Percentiles rank a stretch among this genome's conserved stretches.
phyloP scores from a whole-genome alignment of 1,140 invertebrate genomes.

The Brachionus paranguensis region DNA sequence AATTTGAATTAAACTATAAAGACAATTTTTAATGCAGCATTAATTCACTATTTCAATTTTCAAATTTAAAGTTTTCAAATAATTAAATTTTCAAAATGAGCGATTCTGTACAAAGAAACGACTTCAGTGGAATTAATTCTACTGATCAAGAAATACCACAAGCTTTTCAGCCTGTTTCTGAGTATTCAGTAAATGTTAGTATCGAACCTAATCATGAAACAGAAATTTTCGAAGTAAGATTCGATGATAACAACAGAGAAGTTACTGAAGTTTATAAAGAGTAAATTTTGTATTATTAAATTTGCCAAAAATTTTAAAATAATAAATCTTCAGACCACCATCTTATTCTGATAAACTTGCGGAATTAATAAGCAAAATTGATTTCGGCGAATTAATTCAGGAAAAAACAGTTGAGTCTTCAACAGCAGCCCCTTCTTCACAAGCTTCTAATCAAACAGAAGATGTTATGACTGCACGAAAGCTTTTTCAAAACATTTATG shows the following conservation, averaged over 20 bases:
- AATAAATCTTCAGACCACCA: background rate
- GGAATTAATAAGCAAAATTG: constrained; percentile 33
- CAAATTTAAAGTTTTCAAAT: background rate
- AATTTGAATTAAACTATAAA: background rate
- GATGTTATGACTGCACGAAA: constrained; percentile 6
- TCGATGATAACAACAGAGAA: background rate
- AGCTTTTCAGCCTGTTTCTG: background rate
- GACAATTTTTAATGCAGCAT: background rate
- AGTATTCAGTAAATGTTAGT: constrained; percentile 22
- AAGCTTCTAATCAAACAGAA: background rate
- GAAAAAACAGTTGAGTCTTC: background rate
- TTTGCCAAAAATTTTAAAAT: background rate
- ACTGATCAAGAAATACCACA: background rate
- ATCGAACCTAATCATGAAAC: constrained; percentile 36
- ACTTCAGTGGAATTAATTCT: background rate
- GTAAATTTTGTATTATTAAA: background rate
- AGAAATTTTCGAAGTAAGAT: constrained; percentile 28
- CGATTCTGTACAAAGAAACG: background rate
- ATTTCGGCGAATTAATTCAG: constrained; percentile 28
- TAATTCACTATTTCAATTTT: background rate
- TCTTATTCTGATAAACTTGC: constrained; percentile 36
- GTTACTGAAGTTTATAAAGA: constrained; percentile 35
- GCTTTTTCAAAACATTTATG: constrained; percentile 18
- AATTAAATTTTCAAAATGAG: background rate
- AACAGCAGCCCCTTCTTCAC: background rate